A percentile compares a stretch with the other conserved stretches of the same genome.
These are phyloP conservation scores for Octodonta nipae DNA, from an alignment of 2,888 invertebrate genomes.

Conservation along the genomic window DNA sequence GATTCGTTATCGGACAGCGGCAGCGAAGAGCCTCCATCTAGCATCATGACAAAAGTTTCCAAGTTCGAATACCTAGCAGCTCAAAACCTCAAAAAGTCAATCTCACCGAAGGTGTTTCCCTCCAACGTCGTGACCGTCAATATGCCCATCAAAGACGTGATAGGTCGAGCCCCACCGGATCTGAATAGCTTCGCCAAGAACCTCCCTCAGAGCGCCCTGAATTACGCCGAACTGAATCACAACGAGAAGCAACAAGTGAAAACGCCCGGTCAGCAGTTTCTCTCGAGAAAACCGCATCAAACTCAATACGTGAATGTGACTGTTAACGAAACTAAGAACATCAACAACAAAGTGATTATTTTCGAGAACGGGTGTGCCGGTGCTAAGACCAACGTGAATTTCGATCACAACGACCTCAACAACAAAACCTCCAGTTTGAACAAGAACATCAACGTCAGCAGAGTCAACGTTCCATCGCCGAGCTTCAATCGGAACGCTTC, in stretches of 20 bases:
- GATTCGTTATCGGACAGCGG: slow-evolving; percentile 38
- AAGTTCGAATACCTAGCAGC: slow-evolving; percentile 68
- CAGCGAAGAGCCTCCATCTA: slow-evolving; percentile 41
- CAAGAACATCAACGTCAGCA: slow-evolving; percentile 30
- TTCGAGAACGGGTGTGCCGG: slow-evolving; percentile 31
- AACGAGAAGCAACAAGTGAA: slow-evolving; percentile 30
- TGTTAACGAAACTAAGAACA: slow-evolving; percentile 33
- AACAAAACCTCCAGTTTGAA: slow-evolving; percentile 25
- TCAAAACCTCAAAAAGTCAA: slow-evolving; percentile 43
- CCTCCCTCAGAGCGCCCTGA: slow-evolving; percentile 39
- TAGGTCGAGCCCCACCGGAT: slow-evolving; percentile 47
- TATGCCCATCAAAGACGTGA: slow-evolving; percentile 68
- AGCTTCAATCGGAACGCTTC: slow-evolving; percentile 42
- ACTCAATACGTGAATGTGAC: slow-evolving; percentile 33
- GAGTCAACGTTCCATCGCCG: slow-evolving; percentile 38
- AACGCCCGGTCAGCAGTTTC: slow-evolving; percentile 26
- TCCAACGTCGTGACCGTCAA: slow-evolving; percentile 65
- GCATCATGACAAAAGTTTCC: slow-evolving; percentile 62
- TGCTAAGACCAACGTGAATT: slow-evolving; percentile 28
- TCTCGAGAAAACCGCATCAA: slow-evolving; percentile 26
- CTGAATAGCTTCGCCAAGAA: slow-evolving; percentile 49
- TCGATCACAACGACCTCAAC: slow-evolving; percentile 31
- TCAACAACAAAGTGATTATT: slow-evolving; percentile 33
- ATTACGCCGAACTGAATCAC: slow-evolving; percentile 34
- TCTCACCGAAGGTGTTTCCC: slow-evolving; percentile 69